Conservation (phyloP, 2,113 vertebrate species). For the Myodes glareolus region DNA sequence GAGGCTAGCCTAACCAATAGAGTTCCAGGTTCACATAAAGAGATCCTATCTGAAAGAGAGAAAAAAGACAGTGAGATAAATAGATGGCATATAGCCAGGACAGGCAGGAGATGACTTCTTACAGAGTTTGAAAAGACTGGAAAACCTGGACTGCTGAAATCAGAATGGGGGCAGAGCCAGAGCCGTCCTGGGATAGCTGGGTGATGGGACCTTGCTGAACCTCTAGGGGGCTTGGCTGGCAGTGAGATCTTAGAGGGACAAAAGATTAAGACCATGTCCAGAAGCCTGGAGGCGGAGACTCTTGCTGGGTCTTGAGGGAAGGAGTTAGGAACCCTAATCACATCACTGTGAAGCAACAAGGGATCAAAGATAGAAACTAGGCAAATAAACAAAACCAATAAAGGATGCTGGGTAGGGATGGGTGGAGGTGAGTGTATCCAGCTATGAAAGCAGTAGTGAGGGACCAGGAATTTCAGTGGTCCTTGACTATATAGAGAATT, state of each 20-base stretch:
- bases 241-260: not conserved
- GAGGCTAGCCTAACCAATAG: not conserved
- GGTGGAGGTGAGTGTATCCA: not conserved
- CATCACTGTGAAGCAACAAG: rapidly evolving
- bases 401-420: not conserved
- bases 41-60: not conserved
- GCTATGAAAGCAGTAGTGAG: not conserved
- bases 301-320: not conserved
- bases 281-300: not conserved
- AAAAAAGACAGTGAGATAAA: not conserved
- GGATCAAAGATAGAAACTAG: not conserved
- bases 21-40: not conserved
- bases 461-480: not conserved
- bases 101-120: not conserved
- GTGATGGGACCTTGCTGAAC: not conserved
- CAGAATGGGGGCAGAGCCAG: not conserved
- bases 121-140: not conserved
- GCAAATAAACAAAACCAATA: not conserved
- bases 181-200: not conserved
- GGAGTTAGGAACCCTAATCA: not conserved
- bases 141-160: not conserved
- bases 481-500: not conserved
- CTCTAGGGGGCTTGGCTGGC: not conserved
- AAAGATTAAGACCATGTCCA: not conserved
- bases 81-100: not conserved